A percentile compares a stretch with the other conserved stretches of the same genome.
These are phyloP conservation scores for Onychorhynchus coronatus DNA, from an alignment of 2,113 vertebrate genomes.

Conservation along the genomic window DNA sequence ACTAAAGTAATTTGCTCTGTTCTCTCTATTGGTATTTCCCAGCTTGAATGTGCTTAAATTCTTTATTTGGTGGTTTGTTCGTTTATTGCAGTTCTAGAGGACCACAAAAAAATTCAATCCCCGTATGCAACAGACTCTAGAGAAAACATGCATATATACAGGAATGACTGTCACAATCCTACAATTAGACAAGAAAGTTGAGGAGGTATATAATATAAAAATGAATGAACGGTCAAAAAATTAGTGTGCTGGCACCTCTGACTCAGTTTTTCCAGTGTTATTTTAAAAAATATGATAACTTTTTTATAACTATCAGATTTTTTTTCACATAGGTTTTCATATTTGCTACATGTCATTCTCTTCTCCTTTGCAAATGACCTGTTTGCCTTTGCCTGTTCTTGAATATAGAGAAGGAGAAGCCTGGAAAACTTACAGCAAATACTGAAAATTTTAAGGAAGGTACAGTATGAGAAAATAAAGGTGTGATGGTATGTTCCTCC, in stretches of 20 bases:
- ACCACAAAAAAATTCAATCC: neutral
- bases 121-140: neutral
- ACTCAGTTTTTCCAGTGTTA: neutral
- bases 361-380: neutral
- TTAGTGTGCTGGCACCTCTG: neutral
- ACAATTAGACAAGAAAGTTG: neutral
- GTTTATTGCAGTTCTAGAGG: neutral
- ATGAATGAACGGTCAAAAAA: neutral
- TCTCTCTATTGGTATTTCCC: neutral
- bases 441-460: neutral
- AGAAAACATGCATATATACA: neutral
- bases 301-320: neutral
- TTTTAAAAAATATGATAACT: neutral
- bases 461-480: neutral
- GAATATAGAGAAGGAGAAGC: neutral
- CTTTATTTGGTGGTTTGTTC: neutral
- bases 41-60: neutral
- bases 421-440: neutral
- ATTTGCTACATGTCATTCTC: neutral
- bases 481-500: neutral
- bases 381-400: neutral
- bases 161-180: neutral
- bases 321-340: neutral
- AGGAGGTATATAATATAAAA: neutral
- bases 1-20: neutral